phyloP scores from a whole-genome alignment of 2,113 vertebrate species.

The Tenrec ecaudatus region DNA sequence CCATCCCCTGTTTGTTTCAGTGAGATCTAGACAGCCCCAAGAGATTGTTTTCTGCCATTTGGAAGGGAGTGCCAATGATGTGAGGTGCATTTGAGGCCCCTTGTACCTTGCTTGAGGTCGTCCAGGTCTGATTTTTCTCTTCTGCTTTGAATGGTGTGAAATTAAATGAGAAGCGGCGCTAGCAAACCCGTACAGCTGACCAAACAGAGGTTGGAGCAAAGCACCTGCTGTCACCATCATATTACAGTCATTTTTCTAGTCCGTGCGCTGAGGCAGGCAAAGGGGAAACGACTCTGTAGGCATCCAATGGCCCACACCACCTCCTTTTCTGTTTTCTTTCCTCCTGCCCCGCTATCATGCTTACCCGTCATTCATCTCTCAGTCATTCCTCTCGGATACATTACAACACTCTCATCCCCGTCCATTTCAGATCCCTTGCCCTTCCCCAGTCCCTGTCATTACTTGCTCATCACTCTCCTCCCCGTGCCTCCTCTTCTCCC shows the following conservation, averaged over 20 bases:
- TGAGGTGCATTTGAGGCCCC: neutral
- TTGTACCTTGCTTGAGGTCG: neutral
- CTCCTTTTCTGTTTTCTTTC: too few relatives aligned
- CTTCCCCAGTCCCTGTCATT: too few relatives aligned
- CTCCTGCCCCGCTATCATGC: too few relatives aligned
- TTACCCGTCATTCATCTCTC: too few relatives aligned
- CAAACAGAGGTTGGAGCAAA: neutral
- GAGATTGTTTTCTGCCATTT: neutral
- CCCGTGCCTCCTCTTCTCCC: too few relatives aligned
- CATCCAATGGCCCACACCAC: neutral
- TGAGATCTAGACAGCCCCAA: neutral
- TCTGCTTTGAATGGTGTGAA: neutral
- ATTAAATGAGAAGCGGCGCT: neutral
- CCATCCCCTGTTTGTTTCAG: neutral
- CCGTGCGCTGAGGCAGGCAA: neutral
- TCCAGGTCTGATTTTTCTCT: neutral
- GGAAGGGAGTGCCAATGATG: neutral
- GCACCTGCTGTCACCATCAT: neutral
- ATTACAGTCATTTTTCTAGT: neutral
- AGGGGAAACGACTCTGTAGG: neutral
- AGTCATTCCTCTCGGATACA: too few relatives aligned
- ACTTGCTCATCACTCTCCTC: too few relatives aligned
- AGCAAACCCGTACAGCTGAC: neutral
- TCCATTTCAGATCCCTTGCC: too few relatives aligned
- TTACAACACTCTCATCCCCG: too few relatives aligned